Conservation (phyloP, 2,113 vertebrate genomes). For the Oenanthe melanoleuca region DNA sequence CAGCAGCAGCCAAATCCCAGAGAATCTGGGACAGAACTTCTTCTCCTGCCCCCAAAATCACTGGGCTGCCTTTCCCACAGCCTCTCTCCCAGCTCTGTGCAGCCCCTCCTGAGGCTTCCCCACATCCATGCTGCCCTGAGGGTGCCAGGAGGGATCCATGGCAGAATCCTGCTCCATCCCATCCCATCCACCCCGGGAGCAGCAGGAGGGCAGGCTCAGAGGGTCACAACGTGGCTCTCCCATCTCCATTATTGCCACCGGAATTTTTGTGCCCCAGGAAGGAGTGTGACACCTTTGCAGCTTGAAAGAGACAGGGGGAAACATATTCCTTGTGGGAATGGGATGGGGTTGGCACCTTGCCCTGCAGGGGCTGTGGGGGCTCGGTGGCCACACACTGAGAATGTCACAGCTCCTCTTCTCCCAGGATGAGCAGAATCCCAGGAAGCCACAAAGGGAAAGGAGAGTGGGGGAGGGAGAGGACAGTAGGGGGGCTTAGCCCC, state of each 20-base stretch:
- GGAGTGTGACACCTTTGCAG: neutral
- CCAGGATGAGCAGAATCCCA: neutral
- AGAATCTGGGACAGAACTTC: neutral
- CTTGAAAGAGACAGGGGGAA: neutral
- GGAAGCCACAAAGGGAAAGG: neutral
- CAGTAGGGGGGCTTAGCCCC: accelerated
- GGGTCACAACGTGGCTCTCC: neutral
- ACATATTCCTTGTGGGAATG: accelerated
- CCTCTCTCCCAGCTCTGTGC: neutral
- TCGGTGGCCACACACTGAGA: accelerated
- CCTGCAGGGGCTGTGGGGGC: accelerated
- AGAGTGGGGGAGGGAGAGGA: neutral
- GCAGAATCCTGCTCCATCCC: accelerated
- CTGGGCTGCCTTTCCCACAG: neutral
- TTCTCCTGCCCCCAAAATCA: accelerated
- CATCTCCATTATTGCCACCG: accelerated
- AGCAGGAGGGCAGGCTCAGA: neutral
- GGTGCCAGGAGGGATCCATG: neutral
- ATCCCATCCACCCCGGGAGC: neutral
- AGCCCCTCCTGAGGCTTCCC: neutral
- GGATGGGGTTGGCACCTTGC: neutral
- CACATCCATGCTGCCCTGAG: neutral
- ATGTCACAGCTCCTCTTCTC: neutral
- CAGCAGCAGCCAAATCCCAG: neutral
- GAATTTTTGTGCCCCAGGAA: accelerated